These are phyloP conservation scores for Caenorhabditis tropicalis DNA, from an alignment of 1,140 invertebrate species.

Conservation along the genomic window DNA sequence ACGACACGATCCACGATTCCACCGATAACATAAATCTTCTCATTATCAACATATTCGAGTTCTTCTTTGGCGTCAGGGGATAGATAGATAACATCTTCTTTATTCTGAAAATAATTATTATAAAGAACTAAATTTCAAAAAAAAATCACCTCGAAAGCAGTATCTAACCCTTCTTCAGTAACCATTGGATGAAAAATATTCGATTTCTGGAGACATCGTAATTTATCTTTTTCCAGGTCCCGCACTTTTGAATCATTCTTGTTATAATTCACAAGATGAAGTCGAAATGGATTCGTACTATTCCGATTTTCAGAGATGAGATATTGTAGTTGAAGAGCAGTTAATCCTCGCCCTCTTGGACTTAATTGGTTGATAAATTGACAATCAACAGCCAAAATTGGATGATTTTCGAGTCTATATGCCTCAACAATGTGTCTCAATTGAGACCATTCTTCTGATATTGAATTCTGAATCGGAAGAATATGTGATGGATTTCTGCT, in stretches of 20 bases:
- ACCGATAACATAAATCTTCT: constrained; percentile 59
- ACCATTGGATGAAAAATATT: neutral
- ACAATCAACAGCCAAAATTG: constrained; percentile 59
- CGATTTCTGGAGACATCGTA: neutral
- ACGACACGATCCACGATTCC: constrained; percentile 63
- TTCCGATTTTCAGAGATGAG: constrained; percentile 52
- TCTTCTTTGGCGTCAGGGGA: constrained; percentile 60
- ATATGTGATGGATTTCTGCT: neutral
- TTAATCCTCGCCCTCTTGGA: constrained; percentile 54
- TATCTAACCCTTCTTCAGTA: neutral
- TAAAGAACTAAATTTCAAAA: constrained; percentile 50
- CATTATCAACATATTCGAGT: constrained; percentile 51
- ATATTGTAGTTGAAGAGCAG: constrained; percentile 57
- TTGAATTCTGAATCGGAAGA: neutral
- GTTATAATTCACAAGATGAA: constrained; percentile 60
- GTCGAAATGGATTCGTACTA: neutral
- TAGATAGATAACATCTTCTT: constrained; percentile 54
- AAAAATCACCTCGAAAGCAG: neutral
- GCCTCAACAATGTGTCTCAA: neutral
- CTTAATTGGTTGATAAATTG: constrained; percentile 58
- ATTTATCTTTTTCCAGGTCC: neutral
- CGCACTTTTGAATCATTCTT: neutral
- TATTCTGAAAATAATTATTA: constrained; percentile 9
- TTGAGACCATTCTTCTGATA: neutral
- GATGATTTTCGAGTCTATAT: constrained; percentile 43